These are phyloP conservation scores for Etheostoma nigrum DNA, from an alignment of 2,797 vertebrate genomes.

Conservation along the genomic window DNA sequence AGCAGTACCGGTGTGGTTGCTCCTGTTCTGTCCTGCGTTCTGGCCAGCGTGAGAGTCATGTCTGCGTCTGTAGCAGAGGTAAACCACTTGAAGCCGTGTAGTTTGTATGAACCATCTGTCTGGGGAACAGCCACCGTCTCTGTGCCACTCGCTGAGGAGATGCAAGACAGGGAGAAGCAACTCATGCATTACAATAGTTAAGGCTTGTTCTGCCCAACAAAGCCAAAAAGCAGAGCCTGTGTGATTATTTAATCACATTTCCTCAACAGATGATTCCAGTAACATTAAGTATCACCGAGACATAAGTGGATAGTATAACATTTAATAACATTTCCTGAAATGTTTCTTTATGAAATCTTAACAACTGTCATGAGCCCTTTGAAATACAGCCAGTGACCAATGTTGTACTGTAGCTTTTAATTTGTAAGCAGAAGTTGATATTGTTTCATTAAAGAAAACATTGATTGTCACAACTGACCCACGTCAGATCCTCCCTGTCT, in stretches of 20 bases:
- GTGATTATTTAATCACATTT: background rate
- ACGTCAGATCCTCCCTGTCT: conserved; percentile 92
- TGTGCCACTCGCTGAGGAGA: conserved; percentile 82
- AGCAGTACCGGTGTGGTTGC: conserved; percentile 73
- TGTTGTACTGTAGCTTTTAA: background rate
- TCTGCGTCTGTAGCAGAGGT: conserved; percentile 91
- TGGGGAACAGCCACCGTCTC: conserved; percentile 88
- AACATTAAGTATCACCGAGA: background rate
- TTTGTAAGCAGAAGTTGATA: background rate
- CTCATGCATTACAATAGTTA: conserved; percentile 1
- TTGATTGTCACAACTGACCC: conserved; percentile 74
- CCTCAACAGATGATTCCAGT: background rate
- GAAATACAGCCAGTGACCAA: background rate
- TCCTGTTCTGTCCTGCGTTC: conserved; percentile 81
- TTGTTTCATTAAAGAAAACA: background rate
- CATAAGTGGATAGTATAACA: background rate
- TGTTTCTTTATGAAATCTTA: background rate
- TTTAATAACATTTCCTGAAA: background rate
- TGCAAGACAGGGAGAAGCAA: conserved; percentile 11
- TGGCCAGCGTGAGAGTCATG: conserved; percentile 88
- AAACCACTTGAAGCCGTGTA: conserved; percentile 93
- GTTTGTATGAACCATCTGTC: conserved; percentile 84
- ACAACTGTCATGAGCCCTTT: background rate
- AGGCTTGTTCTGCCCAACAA: background rate
- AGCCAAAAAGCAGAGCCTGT: background rate